phyloP scores from a whole-genome alignment of 2,797 vertebrate genomes.

The Enoplosus armatus region DNA sequence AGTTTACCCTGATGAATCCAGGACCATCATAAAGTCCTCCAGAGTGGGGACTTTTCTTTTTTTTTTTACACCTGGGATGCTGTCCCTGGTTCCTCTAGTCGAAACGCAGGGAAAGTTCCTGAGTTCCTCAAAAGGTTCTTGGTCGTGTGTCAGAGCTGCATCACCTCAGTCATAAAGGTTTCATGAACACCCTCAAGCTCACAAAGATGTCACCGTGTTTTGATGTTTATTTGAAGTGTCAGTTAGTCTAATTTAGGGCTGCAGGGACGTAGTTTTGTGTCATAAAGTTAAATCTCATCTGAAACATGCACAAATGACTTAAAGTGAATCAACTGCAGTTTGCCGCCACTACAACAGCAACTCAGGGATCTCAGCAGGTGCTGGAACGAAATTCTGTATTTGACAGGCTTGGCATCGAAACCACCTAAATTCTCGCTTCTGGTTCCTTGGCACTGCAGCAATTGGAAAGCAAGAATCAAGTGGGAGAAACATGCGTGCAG shows the following conservation, averaged over 20 bases:
- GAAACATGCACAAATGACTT: background rate
- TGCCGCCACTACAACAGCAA: background rate
- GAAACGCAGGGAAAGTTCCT: background rate
- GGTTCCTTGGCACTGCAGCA: background rate
- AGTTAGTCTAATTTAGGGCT: background rate
- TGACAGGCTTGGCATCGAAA: slow-evolving; percentile 1
- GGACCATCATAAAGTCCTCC: background rate
- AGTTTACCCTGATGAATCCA: background rate
- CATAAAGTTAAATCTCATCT: background rate
- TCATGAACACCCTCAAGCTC: background rate
- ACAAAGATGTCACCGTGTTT: background rate
- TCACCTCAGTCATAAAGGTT: no score
- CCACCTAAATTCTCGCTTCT: background rate
- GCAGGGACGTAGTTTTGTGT: background rate
- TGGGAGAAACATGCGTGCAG: slow-evolving; percentile 5
- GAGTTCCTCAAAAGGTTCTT: no score
- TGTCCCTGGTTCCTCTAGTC: background rate
- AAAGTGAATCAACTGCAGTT: background rate
- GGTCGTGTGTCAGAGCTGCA: background rate
- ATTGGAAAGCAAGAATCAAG: slow-evolving; percentile 9
- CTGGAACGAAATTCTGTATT: background rate
- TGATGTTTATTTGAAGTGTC: background rate
- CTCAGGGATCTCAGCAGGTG: slow-evolving; percentile 8
- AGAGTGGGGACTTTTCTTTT: no score
- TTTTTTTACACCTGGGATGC: no score